Evolutionary conservation across 2,888 invertebrate species (phyloP).

Genomic region (Saturnia japonica): DNA sequence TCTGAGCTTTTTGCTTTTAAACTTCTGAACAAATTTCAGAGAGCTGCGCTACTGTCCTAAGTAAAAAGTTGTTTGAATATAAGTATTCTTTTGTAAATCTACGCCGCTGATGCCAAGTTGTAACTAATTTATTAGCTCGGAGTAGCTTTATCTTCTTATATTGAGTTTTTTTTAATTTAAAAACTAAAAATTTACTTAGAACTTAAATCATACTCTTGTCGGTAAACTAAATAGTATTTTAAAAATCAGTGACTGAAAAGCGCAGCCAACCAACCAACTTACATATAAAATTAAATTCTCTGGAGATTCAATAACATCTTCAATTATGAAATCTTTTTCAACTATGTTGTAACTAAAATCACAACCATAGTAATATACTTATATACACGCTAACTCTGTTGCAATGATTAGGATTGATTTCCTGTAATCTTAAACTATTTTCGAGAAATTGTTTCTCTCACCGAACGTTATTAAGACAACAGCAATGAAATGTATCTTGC

Average conservation of each 20-base stretch:
- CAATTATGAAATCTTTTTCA: too few relatives aligned
- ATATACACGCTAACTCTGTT: background rate
- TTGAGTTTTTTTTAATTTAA: background rate
- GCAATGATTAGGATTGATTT: background rate
- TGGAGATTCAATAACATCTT: too few relatives aligned
- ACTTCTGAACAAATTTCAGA: conserved; percentile 13
- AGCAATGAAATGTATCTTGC: background rate
- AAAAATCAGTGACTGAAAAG: background rate
- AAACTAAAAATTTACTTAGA: background rate
- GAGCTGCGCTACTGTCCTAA: conserved; percentile 9
- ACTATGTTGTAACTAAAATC: too few relatives aligned
- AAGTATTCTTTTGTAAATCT: conserved; percentile 13
- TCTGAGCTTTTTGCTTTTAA: conserved; percentile 12
- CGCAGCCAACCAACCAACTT: too few relatives aligned
- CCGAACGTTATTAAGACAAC: background rate
- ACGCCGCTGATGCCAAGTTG: background rate
- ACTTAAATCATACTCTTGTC: background rate
- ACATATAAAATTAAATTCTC: too few relatives aligned
- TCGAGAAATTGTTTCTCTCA: background rate
- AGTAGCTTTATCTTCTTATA: background rate
- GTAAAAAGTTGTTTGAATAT: conserved; percentile 10
- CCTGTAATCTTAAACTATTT: background rate
- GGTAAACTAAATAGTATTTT: background rate
- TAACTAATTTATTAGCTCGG: conserved; percentile 11
- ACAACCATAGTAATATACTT: background rate